Evolutionary conservation across 2,797 vertebrate genomes (phyloP), one percentile per base, ranked within the genome.

Genomic region (Protonibea diacanthus): DNA sequence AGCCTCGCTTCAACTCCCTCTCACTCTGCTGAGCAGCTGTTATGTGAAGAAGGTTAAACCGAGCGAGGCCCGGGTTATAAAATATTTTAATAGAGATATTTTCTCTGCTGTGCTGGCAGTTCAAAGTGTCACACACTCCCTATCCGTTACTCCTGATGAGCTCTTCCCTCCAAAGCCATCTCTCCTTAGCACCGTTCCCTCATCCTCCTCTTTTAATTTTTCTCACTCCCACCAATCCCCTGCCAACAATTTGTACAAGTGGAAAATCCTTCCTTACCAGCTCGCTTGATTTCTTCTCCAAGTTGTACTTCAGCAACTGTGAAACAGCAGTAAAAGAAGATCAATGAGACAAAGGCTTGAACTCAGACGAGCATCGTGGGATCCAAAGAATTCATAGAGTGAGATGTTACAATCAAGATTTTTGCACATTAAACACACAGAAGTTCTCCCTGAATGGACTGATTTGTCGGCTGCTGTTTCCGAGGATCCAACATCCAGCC

Each of bases 211-310:
- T 73, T 85, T 91, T 86, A 67, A 88, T 92, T 86, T 84, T 83
- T 75, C 82, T 84, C 82, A 87, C 94, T 94, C 93, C 94, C 91
- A 94, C 94, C 81, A 14, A 42, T 73, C 84, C 78, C 90, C 90
- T 86, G 86, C 93, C 92, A 92, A 91, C 91, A 89, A 86, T 89
- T 93, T 89, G 90, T 86, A 84, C 76, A 85, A 94, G 90, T 90
- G 75, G 83, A 94, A 94, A 93, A 80, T 47, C 53, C 65, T 63
- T 92, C 77, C 97, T 98, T 95, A 99, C 97, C 97, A 97, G 95
- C 93, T 98, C 97, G 45, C 91, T 95, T 82, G 96, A 91, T 94
- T 96, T 98, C 95, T 98, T 99, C 93, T 98, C 95, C 92, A 98
- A 96, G 94, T 94, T 96, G 93, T 96, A 98, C 89, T 97, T 97